phyloP scores from a whole-genome alignment of 2,888 invertebrate genomes.

The Corythucha ciliata region DNA sequence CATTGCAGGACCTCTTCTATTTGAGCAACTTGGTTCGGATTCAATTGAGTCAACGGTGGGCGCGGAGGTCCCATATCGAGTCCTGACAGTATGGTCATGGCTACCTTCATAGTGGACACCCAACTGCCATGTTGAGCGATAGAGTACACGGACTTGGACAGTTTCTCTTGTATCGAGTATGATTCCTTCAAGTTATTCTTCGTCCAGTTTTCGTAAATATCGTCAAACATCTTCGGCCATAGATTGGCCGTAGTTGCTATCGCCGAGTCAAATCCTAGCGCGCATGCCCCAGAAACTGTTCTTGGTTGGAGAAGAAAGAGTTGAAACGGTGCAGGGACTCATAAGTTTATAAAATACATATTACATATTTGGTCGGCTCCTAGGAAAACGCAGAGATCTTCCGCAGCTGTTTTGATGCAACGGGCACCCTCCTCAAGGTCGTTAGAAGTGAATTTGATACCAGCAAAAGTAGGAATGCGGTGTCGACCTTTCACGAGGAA shows the following conservation, averaged over 20 bases:
- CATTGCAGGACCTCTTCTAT: conserved; percentile 17
- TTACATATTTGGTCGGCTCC: conserved; percentile 54
- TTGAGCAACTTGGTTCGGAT: conserved; percentile 20
- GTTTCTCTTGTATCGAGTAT: conserved; percentile 47
- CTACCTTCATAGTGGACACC: conserved; percentile 61
- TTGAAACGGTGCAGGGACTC: too few species aligned
- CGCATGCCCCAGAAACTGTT: conserved; percentile 56
- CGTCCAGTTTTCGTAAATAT: conserved; percentile 49
- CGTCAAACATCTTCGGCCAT: conserved; percentile 49
- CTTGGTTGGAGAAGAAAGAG: too few species aligned
- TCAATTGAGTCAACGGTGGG: conserved; percentile 44
- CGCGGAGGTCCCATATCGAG: conserved; percentile 55
- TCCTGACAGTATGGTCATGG: conserved; percentile 53
- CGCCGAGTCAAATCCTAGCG: conserved; percentile 60
- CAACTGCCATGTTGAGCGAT: conserved; percentile 55
- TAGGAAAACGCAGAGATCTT: conserved; percentile 32
- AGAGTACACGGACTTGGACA: conserved; percentile 46
- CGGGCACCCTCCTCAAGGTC: conserved; percentile 58
- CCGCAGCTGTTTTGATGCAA: conserved; percentile 46
- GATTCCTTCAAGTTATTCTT: conserved; percentile 46
- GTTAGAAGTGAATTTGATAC: conserved; percentile 69
- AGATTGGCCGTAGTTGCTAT: conserved; percentile 63
- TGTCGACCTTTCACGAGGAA: conserved; percentile 54
- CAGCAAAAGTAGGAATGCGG: conserved; percentile 62
- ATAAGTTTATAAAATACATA: too few species aligned